Evolutionary conservation across 2,113 vertebrate species (phyloP).

Genomic region (Vimba vimba): DNA sequence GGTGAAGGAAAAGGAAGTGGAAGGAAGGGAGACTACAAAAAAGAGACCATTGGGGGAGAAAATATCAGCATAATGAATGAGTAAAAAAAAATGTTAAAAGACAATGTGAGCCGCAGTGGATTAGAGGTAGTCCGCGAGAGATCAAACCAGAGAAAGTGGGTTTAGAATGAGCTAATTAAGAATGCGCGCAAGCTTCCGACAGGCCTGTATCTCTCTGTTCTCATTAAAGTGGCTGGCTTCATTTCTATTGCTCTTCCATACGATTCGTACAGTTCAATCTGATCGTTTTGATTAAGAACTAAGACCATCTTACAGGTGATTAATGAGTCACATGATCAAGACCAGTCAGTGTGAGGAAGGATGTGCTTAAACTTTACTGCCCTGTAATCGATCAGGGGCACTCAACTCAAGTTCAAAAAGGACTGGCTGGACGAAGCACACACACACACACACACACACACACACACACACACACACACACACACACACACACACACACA

Average conservation of each 20-base stretch:
- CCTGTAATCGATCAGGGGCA: slow-evolving; percentile 11
- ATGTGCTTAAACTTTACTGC: not conserved
- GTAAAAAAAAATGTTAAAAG: not conserved
- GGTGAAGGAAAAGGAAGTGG: not conserved
- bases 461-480: no score
- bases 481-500: no score
- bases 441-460: not conserved
- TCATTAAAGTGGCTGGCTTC: slow-evolving; percentile 11
- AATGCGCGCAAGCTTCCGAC: not conserved
- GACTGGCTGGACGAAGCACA: not conserved
- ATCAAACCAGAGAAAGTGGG: slow-evolving; percentile 6
- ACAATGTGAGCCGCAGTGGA: not conserved
- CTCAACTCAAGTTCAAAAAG: not conserved
- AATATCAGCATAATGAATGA: slow-evolving; percentile 15
- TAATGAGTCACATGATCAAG: slow-evolving; percentile 33
- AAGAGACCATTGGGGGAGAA: not conserved
- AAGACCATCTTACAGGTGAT: slow-evolving; percentile 12
- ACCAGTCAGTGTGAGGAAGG: slow-evolving; percentile 9
- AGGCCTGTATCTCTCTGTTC: not conserved
- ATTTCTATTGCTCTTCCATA: not conserved
- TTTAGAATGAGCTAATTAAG: slow-evolving; percentile 29
- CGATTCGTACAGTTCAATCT: not conserved
- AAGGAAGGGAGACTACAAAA: not conserved
- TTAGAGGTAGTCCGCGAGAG: slow-evolving; percentile 13
- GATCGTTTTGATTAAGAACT: slow-evolving; percentile 2